These are phyloP conservation scores for Dryocosmus kuriphilus DNA, from an alignment of 2,888 invertebrate species.

Conservation along the genomic window DNA sequence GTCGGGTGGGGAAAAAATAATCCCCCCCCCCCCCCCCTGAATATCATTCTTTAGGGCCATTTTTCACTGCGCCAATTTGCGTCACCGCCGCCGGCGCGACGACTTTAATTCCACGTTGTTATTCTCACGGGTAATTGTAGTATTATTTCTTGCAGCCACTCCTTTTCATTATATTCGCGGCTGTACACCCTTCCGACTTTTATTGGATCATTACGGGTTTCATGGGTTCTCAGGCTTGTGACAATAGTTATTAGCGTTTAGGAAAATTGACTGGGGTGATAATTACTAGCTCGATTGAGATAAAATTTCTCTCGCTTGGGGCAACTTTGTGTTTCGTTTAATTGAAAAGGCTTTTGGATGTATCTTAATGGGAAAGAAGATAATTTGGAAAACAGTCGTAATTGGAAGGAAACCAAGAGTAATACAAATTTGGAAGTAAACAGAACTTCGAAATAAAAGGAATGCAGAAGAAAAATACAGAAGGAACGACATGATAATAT, in stretches of 20 bases:
- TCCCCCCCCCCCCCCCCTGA: background rate
- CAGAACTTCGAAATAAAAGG: background rate
- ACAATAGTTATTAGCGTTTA: constrained; percentile 8
- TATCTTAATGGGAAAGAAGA: background rate
- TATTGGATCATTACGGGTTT: constrained; percentile 16
- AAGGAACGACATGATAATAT: background rate
- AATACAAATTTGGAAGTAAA: background rate
- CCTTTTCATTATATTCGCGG: constrained; percentile 25
- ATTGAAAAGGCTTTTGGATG: background rate
- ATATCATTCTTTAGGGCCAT: constrained; percentile 11
- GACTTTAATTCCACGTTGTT: constrained; percentile 51
- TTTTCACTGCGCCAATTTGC: constrained; percentile 43
- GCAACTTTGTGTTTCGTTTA: background rate
- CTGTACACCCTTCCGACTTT: constrained; percentile 13
- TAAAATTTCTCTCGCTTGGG: background rate
- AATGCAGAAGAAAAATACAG: background rate
- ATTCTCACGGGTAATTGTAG: constrained; percentile 53
- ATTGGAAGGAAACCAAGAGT: background rate
- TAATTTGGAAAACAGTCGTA: background rate
- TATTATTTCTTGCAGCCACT: constrained; percentile 49
- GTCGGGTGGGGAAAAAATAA: background rate
- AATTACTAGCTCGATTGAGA: background rate
- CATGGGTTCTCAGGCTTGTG: constrained; percentile 5
- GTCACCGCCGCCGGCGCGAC: constrained; percentile 48
- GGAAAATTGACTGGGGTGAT: background rate